Evolutionary conservation across 2,888 invertebrate genomes (phyloP).

Genomic region (Amphimallon solstitiale): DNA sequence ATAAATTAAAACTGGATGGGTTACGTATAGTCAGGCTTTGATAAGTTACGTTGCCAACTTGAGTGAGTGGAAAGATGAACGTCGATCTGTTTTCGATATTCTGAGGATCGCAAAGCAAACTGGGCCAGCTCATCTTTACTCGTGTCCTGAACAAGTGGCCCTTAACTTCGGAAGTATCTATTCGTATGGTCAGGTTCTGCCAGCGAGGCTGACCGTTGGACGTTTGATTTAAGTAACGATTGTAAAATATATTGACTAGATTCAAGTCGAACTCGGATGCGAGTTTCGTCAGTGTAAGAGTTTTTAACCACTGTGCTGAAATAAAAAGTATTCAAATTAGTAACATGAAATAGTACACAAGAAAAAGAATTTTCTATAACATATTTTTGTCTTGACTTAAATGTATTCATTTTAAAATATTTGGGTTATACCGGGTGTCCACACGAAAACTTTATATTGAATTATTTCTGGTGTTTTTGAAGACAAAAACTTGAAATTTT

Average conservation of each 20-base stretch:
- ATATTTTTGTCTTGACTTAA: too few relatives aligned
- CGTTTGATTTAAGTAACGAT: slow-evolving; percentile 68
- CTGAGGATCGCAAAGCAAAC: slow-evolving; percentile 58
- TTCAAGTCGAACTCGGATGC: slow-evolving; percentile 77
- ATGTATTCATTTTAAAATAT: too few relatives aligned
- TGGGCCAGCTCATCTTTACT: slow-evolving; percentile 77
- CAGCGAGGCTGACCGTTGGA: slow-evolving; percentile 64
- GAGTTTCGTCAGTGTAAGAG: slow-evolving; percentile 71
- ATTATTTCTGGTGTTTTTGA: too few relatives aligned
- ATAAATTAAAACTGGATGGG: slow-evolving; percentile 75
- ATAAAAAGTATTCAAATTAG: slow-evolving; percentile 1
- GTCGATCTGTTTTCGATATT: slow-evolving; percentile 61
- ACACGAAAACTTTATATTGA: too few relatives aligned
- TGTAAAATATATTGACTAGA: slow-evolving; percentile 71
- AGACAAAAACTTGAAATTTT: too few relatives aligned
- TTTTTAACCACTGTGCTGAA: slow-evolving; percentile 69
- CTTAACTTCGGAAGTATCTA: slow-evolving; percentile 79
- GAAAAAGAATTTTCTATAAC: too few relatives aligned
- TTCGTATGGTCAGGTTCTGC: slow-evolving; percentile 76
- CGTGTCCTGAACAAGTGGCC: slow-evolving; percentile 74
- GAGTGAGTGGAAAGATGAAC: slow-evolving; percentile 76
- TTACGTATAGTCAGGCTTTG: slow-evolving; percentile 77
- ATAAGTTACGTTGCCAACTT: slow-evolving; percentile 75
- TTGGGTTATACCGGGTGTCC: too few relatives aligned
- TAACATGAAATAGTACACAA: too few relatives aligned